These are phyloP conservation scores for Chrysolina oricalcia DNA, from an alignment of 2,888 invertebrate species.

Conservation along the genomic window DNA sequence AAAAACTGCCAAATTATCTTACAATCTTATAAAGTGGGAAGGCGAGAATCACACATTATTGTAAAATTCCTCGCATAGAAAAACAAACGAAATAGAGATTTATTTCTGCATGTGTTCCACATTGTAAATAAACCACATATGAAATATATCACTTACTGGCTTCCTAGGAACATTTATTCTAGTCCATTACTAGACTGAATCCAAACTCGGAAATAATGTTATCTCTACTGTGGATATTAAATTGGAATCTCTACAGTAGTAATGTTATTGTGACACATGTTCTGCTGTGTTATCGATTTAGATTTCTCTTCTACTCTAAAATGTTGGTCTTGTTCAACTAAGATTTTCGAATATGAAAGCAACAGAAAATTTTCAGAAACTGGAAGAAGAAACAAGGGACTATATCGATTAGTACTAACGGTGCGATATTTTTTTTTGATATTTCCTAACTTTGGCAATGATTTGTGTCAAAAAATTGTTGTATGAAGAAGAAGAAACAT, in stretches of 20 bases:
- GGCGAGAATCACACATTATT: neutral
- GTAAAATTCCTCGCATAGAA: neutral
- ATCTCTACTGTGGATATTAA: neutral
- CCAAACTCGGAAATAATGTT: neutral
- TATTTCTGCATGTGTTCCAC: neutral
- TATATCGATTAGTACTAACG: too few relatives aligned
- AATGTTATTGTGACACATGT: too few relatives aligned
- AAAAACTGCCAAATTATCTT: neutral
- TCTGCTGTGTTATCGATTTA: too few relatives aligned
- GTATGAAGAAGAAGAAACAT: too few relatives aligned
- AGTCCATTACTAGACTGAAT: neutral
- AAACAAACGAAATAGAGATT: slow-evolving; percentile 1
- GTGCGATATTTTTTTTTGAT: too few relatives aligned
- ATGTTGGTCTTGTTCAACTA: too few relatives aligned
- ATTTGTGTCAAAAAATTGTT: too few relatives aligned
- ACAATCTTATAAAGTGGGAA: neutral
- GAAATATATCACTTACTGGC: neutral
- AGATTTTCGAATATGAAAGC: too few relatives aligned
- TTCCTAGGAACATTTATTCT: neutral
- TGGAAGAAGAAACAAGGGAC: too few relatives aligned
- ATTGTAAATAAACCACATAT: neutral
- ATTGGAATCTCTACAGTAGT: neutral
- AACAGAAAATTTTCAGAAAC: too few relatives aligned
- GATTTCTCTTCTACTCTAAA: too few relatives aligned
- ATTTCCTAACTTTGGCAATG: too few relatives aligned